Conservation (phyloP, 2,113 vertebrate genomes). For the Cettia cetti region DNA sequence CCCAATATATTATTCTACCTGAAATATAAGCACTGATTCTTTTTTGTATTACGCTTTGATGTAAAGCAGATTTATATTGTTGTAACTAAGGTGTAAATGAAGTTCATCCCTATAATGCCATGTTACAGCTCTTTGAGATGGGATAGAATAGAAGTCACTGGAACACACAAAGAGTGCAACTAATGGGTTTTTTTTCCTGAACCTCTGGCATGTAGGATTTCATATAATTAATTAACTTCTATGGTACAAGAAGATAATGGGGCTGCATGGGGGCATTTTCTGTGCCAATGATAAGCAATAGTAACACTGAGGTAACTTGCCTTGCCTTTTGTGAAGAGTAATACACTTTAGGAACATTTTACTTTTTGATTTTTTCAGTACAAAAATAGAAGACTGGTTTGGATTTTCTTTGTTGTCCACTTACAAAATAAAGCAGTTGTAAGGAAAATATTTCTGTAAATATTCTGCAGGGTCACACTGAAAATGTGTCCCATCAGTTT, state of each 20-base stretch:
- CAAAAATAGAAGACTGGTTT: background rate
- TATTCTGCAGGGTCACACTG: background rate
- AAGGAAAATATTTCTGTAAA: background rate
- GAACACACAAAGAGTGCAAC: background rate
- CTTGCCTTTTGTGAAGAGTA: background rate
- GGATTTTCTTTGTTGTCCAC: background rate
- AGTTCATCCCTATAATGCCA: background rate
- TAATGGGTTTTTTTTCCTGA: background rate
- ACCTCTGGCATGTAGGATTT: background rate
- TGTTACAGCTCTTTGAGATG: background rate
- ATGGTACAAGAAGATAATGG: background rate
- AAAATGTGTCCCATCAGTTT: background rate
- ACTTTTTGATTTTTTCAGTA: background rate
- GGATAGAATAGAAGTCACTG: background rate
- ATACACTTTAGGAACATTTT: background rate
- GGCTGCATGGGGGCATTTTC: background rate
- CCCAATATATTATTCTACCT: background rate
- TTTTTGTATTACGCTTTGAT: background rate
- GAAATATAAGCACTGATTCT: background rate
- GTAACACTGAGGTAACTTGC: background rate
- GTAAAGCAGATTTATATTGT: background rate
- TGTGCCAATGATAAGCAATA: background rate
- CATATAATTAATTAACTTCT: background rate
- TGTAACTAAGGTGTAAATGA: background rate
- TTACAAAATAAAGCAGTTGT: background rate